A percentile compares a stretch with the other conserved stretches of the same genome.
Conservation (phyloP, 2,113 vertebrate genomes). For the Eolophus roseicapilla region DNA sequence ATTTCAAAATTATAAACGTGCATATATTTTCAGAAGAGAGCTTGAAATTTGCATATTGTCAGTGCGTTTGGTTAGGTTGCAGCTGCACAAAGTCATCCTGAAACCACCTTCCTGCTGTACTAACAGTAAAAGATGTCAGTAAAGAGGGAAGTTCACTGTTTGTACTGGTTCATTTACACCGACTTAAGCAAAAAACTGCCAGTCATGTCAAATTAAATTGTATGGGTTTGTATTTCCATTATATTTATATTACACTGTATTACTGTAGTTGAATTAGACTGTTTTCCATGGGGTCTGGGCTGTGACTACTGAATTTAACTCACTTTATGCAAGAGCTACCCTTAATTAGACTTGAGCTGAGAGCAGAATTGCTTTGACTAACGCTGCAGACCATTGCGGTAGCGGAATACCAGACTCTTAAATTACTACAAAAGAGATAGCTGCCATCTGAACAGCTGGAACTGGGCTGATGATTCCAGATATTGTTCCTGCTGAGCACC, state of each 20-base stretch:
- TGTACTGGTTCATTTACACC: not conserved
- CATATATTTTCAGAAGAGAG: not conserved
- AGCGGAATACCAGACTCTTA: not conserved
- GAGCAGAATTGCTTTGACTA: conserved; percentile 12
- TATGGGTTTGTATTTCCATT: conserved; percentile 59
- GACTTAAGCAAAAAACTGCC: conserved; percentile 21
- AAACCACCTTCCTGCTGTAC: not conserved
- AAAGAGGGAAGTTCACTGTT: not conserved
- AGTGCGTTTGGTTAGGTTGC: not conserved
- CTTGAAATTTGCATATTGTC: not conserved
- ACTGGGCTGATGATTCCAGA: not conserved
- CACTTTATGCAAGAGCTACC: conserved; percentile 37
- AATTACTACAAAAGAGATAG: not conserved
- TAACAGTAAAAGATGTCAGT: not conserved
- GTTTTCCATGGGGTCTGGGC: conserved; percentile 46
- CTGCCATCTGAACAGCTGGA: not conserved
- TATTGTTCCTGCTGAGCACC: not conserved
- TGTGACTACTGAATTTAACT: conserved; percentile 41
- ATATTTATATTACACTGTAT: conserved; percentile 37
- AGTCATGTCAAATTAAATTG: conserved; percentile 50
- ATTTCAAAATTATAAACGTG: not conserved
- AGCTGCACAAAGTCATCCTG: not conserved
- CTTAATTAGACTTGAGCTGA: conserved; percentile 38
- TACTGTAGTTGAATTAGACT: conserved; percentile 47
- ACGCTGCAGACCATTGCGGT: not conserved